Conservation (phyloP, 2,113 vertebrate species). For the Brachionichthys hirsutus region DNA sequence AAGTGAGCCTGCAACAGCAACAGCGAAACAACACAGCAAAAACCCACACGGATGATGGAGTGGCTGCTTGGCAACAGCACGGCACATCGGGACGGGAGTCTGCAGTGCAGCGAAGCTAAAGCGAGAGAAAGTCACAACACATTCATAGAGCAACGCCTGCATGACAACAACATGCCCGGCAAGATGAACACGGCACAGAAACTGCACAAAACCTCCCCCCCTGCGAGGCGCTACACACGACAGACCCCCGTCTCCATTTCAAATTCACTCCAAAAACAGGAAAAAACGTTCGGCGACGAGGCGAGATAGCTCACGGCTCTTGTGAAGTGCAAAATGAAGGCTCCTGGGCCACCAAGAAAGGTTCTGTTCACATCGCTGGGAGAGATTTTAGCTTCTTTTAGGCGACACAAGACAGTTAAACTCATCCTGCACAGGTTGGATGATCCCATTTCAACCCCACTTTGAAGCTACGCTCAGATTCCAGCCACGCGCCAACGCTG, state of each 20-base stretch:
- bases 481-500: slow-evolving; percentile 1
- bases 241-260: not conserved
- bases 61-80: too few relatives aligned
- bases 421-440: not conserved
- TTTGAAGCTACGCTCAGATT: slow-evolving; percentile 21
- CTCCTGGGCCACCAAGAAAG: slow-evolving; percentile 5
- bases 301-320: slow-evolving; percentile 6
- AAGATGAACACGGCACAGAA: slow-evolving; percentile 15
- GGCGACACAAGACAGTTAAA: too few relatives aligned
- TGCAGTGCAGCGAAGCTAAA: not conserved
- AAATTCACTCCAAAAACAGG: too few relatives aligned
- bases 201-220: slow-evolving; percentile 13
- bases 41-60: too few relatives aligned
- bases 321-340: not conserved
- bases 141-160: slow-evolving; percentile 46
- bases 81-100: too few relatives aligned
- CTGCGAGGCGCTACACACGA: slow-evolving; percentile 11
- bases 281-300: not conserved
- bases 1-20: slow-evolving; percentile 28
- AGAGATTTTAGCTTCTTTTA: not conserved
- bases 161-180: slow-evolving; percentile 38
- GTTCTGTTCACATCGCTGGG: slow-evolving; percentile 16
- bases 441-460: not conserved
- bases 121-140: slow-evolving; percentile 10
- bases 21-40: slow-evolving; percentile 23